These are phyloP conservation scores for Lasius platythorax DNA, from an alignment of 2,888 invertebrate genomes.

Conservation along the genomic window DNA sequence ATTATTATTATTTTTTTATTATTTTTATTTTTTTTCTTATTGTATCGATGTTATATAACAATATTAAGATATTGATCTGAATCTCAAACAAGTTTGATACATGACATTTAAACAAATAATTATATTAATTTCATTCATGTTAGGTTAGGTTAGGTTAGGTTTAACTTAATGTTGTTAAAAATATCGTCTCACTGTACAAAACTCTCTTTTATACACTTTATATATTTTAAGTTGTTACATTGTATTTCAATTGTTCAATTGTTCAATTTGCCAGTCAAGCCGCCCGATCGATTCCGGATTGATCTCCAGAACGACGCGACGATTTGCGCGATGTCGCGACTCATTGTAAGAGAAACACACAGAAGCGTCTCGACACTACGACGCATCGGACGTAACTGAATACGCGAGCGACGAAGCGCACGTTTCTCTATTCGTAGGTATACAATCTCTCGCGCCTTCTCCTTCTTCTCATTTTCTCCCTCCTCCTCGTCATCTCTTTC, in stretches of 20 bases:
- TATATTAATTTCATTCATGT: neutral
- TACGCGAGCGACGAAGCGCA: constrained; percentile 73
- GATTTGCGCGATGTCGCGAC: constrained; percentile 34
- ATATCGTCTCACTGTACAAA: neutral
- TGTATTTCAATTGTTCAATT: constrained; percentile 65
- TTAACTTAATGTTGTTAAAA: neutral
- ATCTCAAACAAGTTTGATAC: neutral
- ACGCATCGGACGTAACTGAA: constrained; percentile 84
- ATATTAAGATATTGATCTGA: neutral
- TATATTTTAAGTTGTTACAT: neutral
- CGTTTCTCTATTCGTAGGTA: constrained; percentile 74
- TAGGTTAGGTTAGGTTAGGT: too few relatives aligned
- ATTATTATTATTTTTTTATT: neutral
- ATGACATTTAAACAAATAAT: neutral
- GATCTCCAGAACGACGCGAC: constrained; percentile 4
- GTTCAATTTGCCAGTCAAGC: constrained; percentile 58
- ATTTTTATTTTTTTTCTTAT: neutral
- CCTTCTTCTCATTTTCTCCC: constrained; percentile 55
- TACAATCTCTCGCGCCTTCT: constrained; percentile 56
- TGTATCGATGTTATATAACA: neutral
- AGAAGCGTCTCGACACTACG: constrained; percentile 80
- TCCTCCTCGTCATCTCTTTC: constrained; percentile 36
- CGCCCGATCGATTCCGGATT: constrained; percentile 33
- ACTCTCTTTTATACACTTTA: neutral
- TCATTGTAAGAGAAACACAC: constrained; percentile 60